These are phyloP conservation scores for Archegozetes longisetosus DNA, from an alignment of 1,140 invertebrate species.

Conservation along the genomic window DNA sequence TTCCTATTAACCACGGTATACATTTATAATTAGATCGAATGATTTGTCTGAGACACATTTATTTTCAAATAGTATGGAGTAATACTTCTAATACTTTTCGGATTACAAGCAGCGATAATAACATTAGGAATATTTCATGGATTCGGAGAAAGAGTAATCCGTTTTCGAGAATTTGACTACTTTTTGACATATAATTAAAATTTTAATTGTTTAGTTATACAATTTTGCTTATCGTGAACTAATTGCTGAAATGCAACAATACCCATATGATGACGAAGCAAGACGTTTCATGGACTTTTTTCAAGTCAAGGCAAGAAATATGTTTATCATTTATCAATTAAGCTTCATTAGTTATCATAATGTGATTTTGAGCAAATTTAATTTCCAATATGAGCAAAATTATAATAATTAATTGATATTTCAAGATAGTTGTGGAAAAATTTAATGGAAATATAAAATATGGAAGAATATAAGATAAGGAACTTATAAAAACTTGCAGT, in stretches of 20 bases:
- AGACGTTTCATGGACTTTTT: slow-evolving; percentile 17
- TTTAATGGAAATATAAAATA: too few relatives aligned
- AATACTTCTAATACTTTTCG: not conserved
- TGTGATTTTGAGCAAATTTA: too few relatives aligned
- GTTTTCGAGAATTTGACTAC: not conserved
- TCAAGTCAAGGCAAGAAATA: slow-evolving; percentile 18
- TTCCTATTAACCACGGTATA: not conserved
- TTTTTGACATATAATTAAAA: not conserved
- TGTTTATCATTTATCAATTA: too few relatives aligned
- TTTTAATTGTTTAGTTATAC: slow-evolving; percentile 11
- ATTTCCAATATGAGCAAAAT: not conserved
- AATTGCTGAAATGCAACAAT: slow-evolving; percentile 16
- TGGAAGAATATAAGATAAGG: too few relatives aligned
- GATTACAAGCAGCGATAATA: not conserved
- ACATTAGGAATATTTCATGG: not conserved
- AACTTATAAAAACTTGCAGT: too few relatives aligned
- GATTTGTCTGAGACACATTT: not conserved
- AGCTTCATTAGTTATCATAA: too few relatives aligned
- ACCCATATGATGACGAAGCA: slow-evolving; percentile 7
- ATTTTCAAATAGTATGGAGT: not conserved
- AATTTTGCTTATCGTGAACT: slow-evolving; percentile 17
- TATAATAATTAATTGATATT: not conserved
- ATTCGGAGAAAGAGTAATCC: not conserved
- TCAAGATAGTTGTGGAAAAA: too few relatives aligned
- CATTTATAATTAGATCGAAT: not conserved